Conservation (phyloP, 2,113 vertebrate species). For the Oreochromis tanganicae region DNA sequence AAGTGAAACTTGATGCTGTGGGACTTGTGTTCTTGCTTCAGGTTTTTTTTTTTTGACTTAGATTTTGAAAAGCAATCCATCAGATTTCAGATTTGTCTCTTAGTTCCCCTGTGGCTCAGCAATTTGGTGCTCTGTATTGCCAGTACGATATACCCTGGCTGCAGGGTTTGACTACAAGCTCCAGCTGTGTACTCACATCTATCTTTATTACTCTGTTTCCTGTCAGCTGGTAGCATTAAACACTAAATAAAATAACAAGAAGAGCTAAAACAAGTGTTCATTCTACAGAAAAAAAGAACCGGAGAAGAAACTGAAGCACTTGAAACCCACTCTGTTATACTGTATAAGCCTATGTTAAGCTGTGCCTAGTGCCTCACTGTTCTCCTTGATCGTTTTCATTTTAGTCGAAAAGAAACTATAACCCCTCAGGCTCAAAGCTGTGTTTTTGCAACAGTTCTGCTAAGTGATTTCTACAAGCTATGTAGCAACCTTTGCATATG, state of each 20-base stretch:
- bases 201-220: slow-evolving; percentile 39
- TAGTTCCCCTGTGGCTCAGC: slow-evolving; percentile 17
- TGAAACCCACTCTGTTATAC: not conserved
- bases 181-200: slow-evolving; percentile 39
- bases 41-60: not conserved
- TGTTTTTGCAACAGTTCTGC: slow-evolving; percentile 25
- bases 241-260: slow-evolving; percentile 14
- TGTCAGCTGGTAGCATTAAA: slow-evolving; percentile 27
- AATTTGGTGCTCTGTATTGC: slow-evolving; percentile 18
- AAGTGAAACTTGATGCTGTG: not conserved
- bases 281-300: not conserved
- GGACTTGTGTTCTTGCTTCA: not conserved
- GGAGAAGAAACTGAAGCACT: not conserved
- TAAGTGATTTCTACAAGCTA: slow-evolving; percentile 27
- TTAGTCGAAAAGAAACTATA: slow-evolving; percentile 18
- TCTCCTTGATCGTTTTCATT: slow-evolving; percentile 43
- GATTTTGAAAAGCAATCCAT: slow-evolving; percentile 12
- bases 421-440: slow-evolving; percentile 29
- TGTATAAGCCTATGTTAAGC: not conserved
- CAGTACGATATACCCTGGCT: not conserved
- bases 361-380: not conserved
- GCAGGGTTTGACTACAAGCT: slow-evolving; percentile 4
- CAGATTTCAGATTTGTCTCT: slow-evolving; percentile 4
- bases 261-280: not conserved
- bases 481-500: slow-evolving; percentile 15